Conservation (phyloP, 2,888 invertebrate species). For the Sisyra nigra region DNA sequence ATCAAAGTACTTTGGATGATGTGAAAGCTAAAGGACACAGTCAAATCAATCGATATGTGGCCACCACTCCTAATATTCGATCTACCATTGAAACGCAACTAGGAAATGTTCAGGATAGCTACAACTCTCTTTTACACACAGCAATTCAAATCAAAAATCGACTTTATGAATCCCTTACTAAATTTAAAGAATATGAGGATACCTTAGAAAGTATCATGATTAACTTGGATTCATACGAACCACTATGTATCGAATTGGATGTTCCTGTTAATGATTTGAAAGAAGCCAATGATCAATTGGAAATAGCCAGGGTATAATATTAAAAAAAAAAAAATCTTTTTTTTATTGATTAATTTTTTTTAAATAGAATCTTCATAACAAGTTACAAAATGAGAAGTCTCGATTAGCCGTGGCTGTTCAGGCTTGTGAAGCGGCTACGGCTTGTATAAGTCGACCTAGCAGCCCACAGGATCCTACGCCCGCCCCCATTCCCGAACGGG, state of each 20-base stretch:
- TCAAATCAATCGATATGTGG: constrained; percentile 66
- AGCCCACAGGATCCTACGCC: constrained; percentile 77
- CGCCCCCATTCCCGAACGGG: constrained; percentile 69
- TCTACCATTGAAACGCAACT: constrained; percentile 71
- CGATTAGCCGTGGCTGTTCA: constrained; percentile 75
- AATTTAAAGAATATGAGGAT: constrained; percentile 88
- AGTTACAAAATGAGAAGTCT: constrained; percentile 76
- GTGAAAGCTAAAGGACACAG: constrained; percentile 68
- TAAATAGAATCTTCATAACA: constrained; percentile 53
- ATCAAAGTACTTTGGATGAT: constrained; percentile 65
- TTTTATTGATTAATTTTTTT: constrained; percentile 9
- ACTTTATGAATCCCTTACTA: constrained; percentile 70
- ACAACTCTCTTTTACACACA: constrained; percentile 74
- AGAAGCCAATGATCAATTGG: constrained; percentile 53
- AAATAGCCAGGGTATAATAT: constrained; percentile 49
- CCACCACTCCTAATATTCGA: constrained; percentile 53
- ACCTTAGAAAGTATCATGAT: constrained; percentile 71
- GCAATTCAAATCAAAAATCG: constrained; percentile 83
- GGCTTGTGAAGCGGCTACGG: constrained; percentile 84
- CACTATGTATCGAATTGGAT: constrained; percentile 55
- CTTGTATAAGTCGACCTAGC: constrained; percentile 78
- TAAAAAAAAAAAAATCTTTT: neutral
- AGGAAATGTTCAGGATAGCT: constrained; percentile 84
- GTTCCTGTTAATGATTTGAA: constrained; percentile 58
- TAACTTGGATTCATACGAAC: constrained; percentile 67